phyloP scores from a whole-genome alignment of 2,797 vertebrate genomes.

The Esox lucius region DNA sequence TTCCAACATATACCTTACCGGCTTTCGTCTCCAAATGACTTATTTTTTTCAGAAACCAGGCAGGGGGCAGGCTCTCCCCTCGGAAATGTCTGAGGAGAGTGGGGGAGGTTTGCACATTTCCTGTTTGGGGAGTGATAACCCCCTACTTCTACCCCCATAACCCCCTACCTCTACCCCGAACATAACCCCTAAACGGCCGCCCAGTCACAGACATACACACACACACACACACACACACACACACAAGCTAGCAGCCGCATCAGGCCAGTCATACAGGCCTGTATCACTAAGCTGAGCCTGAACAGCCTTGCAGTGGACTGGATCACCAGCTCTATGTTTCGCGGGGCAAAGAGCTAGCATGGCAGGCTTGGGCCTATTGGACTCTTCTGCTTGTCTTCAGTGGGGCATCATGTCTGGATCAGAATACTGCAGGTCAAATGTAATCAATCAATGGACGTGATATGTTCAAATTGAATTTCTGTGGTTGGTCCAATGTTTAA shows the following conservation, averaged over 20 bases:
- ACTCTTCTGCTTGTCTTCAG: constrained; percentile 5
- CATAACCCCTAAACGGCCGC: neutral
- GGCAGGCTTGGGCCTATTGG: constrained; percentile 16
- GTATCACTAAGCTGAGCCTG: neutral
- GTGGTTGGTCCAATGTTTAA: too few species aligned
- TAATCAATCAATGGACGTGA: neutral
- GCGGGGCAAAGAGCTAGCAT: constrained; percentile 34
- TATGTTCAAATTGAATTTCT: neutral
- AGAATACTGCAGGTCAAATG: neutral
- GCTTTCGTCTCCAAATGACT: too few species aligned
- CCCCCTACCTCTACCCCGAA: neutral
- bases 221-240: neutral
- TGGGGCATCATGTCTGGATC: constrained; percentile 1
- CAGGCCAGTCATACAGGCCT: neutral
- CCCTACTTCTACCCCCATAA: neutral
- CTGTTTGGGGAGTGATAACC: constrained; percentile 32
- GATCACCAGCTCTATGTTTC: constrained; percentile 21
- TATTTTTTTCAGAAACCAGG: constrained; percentile 5
- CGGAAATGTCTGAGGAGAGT: constrained; percentile 32
- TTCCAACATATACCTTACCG: too few species aligned
- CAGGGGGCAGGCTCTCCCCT: constrained; percentile 12
- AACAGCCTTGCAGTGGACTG: neutral
- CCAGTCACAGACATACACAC: too few species aligned
- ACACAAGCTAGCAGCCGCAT: neutral
- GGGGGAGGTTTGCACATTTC: constrained; percentile 40